phyloP scores from a whole-genome alignment of 2,797 vertebrate species.

The Anabas testudineus region DNA sequence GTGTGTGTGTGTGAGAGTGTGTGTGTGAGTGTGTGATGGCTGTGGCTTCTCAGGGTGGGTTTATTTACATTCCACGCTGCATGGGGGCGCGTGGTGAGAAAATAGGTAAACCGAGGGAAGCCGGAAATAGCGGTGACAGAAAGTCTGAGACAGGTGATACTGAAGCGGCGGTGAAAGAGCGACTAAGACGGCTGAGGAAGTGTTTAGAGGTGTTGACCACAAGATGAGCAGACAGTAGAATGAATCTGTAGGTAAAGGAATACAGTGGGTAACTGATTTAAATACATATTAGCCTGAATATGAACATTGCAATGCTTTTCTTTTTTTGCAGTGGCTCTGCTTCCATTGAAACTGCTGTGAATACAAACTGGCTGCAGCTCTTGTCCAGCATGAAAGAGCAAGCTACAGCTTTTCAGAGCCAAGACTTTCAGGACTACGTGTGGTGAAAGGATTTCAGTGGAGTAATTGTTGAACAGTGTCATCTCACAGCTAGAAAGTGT shows the following conservation, averaged over 20 bases:
- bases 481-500: background rate
- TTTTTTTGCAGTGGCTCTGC: background rate
- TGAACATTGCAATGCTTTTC: background rate
- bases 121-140: constrained; percentile 48
- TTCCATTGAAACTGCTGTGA: no score
- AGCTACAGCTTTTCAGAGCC: no score
- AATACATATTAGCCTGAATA: no score
- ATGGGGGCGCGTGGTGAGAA: constrained; percentile 41
- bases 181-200: constrained; percentile 7
- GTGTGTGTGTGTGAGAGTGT: constrained; percentile 21
- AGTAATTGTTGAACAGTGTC: background rate
- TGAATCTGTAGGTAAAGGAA: background rate
- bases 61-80: constrained; percentile 71
- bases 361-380: background rate
- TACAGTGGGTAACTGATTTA: no score
- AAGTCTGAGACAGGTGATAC: constrained; percentile 39
- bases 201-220: background rate
- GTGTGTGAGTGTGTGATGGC: constrained; percentile 8
- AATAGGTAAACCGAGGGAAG: constrained; percentile 50
- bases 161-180: constrained; percentile 15
- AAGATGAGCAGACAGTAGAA: background rate
- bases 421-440: background rate
- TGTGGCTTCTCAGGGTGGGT: constrained; percentile 46
- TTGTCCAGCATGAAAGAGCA: background rate
- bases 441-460: no score